phyloP scores from a whole-genome alignment of 2,113 vertebrate species.

The Larimichthys crocea region DNA sequence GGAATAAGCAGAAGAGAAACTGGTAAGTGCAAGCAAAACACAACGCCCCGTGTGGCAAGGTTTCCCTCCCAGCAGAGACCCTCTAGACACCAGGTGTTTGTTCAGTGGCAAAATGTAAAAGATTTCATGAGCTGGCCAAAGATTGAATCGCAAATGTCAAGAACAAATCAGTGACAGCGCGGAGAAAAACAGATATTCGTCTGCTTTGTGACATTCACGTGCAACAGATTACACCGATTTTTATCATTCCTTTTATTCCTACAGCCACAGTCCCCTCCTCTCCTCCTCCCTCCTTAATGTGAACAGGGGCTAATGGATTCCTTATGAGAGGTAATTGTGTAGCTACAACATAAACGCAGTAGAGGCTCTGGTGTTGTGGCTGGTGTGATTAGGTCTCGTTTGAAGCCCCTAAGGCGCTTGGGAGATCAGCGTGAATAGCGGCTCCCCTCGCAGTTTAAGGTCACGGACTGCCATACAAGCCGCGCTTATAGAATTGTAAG shows the following conservation, averaged over 20 bases:
- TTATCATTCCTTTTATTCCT: constrained; percentile 35
- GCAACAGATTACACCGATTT: constrained; percentile 14
- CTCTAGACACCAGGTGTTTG: constrained; percentile 40
- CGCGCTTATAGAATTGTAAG: constrained; percentile 7
- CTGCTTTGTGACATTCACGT: constrained; percentile 41
- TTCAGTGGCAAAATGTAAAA: constrained; percentile 6
- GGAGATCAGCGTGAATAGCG: constrained; percentile 55
- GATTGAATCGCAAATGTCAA: not conserved
- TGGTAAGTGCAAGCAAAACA: constrained; percentile 13
- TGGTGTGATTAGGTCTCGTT: constrained; percentile 62
- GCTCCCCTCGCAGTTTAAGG: constrained; percentile 59
- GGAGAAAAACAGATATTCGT: constrained; percentile 4
- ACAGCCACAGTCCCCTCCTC: not conserved
- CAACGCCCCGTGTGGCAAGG: constrained; percentile 17
- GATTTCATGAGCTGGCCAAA: constrained; percentile 15
- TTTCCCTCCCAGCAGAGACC: not conserved
- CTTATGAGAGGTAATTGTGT: constrained; percentile 75
- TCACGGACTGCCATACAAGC: constrained; percentile 41
- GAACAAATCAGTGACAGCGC: not conserved
- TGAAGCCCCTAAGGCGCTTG: constrained; percentile 54
- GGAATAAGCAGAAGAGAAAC: no score
- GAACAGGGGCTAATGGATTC: constrained; percentile 77
- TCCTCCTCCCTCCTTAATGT: constrained; percentile 39
- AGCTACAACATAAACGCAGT: constrained; percentile 64
- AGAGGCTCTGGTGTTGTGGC: constrained; percentile 62